Base-by-base conservation (phyloP, 2,797 vertebrate species). In the Rhynchotus rufescens region DNA sequence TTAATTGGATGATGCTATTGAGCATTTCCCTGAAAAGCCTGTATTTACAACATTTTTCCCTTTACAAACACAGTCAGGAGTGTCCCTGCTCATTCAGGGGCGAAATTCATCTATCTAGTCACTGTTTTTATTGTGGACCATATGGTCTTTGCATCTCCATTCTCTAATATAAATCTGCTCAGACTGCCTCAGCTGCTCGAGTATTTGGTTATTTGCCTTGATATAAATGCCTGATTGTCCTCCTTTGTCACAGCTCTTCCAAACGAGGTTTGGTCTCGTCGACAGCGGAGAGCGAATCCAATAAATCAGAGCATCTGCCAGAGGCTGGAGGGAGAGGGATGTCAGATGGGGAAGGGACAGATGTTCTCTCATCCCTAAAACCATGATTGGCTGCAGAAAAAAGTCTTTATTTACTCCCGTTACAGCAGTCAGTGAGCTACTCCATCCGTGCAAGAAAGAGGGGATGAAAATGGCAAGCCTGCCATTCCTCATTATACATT, bases 131-230 rank as follows among this genome's bases (percentile, higher is more conserved):
- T 52, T 16, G 32, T 12, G 40, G 75, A 40, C 60, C 65, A 73
- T 65, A 51, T 89, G 85, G 88, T 54, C 57, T 80, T 78, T 86
- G 60, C 47, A 21, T 73, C 23, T 30, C 72, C 52, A 6, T 69
- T 28, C 40, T 60, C 40, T 61, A 32, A 57, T 23, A 84, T 47
- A 79, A 88, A 86, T 77, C 44, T 71, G 71, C 28, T 86, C 78
- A 40, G 68, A 80, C 51, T 49, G 80, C 32, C 86, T 89, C 72
- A 91, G 86, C 80, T 81, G 75, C 88, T 88, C 28, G 5, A 67
- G 62, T 65, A 30, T 88, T 84, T 60, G 80, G 56, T 66, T 60
- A 76, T 71, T 64, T 79, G 88, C 78, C 71, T 81, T 69, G 87
- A 34, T 56, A 56, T 32, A 86, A 56, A 52, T 45, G n/a, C 62